Conservation (phyloP, 2,888 invertebrate genomes). For the Allolobophora icterica region DNA sequence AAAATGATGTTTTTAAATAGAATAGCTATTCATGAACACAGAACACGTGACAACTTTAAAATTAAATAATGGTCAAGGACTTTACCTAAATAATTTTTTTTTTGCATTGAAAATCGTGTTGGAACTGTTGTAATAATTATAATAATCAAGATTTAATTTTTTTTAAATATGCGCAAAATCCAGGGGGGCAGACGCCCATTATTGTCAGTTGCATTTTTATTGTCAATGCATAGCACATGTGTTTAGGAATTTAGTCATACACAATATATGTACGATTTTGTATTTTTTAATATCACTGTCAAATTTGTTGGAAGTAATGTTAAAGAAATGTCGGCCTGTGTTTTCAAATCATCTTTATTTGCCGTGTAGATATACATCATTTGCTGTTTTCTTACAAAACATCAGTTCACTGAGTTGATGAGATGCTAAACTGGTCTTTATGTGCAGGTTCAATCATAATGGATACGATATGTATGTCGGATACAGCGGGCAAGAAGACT, state of each 20-base stretch:
- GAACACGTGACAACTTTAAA: too few relatives aligned
- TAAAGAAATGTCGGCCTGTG: background rate
- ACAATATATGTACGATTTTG: background rate
- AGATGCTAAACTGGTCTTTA: background rate
- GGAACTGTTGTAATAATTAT: too few relatives aligned
- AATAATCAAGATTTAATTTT: too few relatives aligned
- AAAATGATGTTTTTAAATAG: too few relatives aligned
- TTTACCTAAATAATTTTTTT: too few relatives aligned
- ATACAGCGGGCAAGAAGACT: constrained; percentile 74
- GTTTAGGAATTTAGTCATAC: background rate
- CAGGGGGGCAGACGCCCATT: too few relatives aligned
- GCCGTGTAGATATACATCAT: background rate
- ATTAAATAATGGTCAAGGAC: too few relatives aligned
- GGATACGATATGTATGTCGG: constrained; percentile 81
- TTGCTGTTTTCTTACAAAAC: background rate
- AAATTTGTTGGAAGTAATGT: background rate
- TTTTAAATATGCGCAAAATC: too few relatives aligned
- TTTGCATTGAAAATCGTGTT: too few relatives aligned
- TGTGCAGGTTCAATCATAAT: constrained; percentile 76
- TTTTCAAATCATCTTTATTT: background rate
- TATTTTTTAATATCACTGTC: too few relatives aligned
- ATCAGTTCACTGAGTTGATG: background rate
- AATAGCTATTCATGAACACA: too few relatives aligned
- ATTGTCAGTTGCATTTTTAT: background rate
- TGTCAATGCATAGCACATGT: background rate